Evolutionary conservation across 2,797 vertebrate genomes (phyloP), one percentile per base, ranked within the genome.

Genomic region (Xerus rutilus): DNA sequence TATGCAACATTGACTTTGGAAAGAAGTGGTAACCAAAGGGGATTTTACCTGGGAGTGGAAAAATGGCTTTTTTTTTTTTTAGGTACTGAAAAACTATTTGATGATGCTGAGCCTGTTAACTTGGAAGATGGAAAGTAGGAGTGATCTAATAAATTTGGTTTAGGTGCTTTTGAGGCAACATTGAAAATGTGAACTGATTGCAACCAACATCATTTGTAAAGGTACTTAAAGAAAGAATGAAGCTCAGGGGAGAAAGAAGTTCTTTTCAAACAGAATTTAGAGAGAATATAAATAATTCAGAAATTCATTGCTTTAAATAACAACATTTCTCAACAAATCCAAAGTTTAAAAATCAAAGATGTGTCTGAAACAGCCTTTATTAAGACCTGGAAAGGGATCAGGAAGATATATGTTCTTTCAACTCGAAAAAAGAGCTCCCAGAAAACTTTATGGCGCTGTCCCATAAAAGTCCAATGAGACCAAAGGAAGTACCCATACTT

Each of bases 271-370:
- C 5, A 72, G n/a, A 92, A 96, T 83, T 95, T 76, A 67, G 59
- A 91, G 43, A 11, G 28, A 54, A 54, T 39, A 30, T 72, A 64
- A 84, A 79, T 89, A 93, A 89, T 72, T 72, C 15, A 94, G 67
- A 94, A 92, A 92, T 52, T 35, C 9, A 67, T 5, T 91, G 45
- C 57, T 97, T 18, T 59, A 73, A 92, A 76, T 54, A 82, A 79
- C 39, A 82, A 25, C n/a, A 49, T 62, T 95, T 89, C 54, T 97
- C 89, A 91, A 47, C 43, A 95, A 93, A 93, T 91, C n/a, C 8
- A 32, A 78, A 95, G 43, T 62, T 62, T 62, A 9, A 25, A 57
- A 62, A 25, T 25, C 59, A 62, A 62, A 62, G 59, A 9, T 62
- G 23, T 62, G 59, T 25, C 59, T 25, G 23, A 47, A 89, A 89